Evolutionary conservation across 35 echinoderm and acorn worm genomes (phyloP).

Genomic region (Lytechinus variegatus): DNA sequence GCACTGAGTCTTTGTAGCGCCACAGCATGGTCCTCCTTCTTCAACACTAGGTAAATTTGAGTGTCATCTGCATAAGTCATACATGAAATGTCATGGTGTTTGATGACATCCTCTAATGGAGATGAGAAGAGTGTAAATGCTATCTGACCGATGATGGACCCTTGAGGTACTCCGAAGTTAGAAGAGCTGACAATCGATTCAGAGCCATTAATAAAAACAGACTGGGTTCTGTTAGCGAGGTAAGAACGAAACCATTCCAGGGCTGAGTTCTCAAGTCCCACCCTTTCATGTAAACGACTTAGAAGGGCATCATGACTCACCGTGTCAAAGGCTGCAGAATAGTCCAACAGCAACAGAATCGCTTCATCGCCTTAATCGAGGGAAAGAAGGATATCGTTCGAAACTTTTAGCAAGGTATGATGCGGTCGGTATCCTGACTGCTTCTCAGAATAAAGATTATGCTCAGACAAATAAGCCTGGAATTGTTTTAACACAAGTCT

Average conservation of each 20-base stretch:
- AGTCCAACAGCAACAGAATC: background rate
- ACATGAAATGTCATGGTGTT: background rate
- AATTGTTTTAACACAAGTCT: background rate
- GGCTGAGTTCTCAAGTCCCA: background rate
- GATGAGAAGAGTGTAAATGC: conserved; percentile 34
- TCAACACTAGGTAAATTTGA: too few relatives aligned
- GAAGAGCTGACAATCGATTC: background rate
- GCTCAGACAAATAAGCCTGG: background rate
- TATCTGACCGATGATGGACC: background rate
- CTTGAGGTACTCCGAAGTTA: too few relatives aligned
- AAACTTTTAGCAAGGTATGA: background rate
- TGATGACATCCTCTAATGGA: conserved; percentile 34
- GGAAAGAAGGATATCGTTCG: too few relatives aligned
- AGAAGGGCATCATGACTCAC: too few relatives aligned
- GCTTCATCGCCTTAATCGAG: conserved; percentile 5
- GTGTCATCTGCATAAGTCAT: too few relatives aligned
- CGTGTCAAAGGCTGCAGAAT: too few relatives aligned
- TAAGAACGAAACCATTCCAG: conserved; percentile 28
- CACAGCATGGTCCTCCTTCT: too few relatives aligned
- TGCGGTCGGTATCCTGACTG: conserved; percentile 24
- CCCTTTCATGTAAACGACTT: background rate
- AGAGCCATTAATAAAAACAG: background rate
- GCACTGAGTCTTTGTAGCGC: too few relatives aligned
- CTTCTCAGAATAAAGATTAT: conserved; percentile 21
- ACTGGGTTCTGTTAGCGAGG: conserved; percentile 30